Conservation (phyloP, 2,888 invertebrate species). For the Coenonympha glycerion region DNA sequence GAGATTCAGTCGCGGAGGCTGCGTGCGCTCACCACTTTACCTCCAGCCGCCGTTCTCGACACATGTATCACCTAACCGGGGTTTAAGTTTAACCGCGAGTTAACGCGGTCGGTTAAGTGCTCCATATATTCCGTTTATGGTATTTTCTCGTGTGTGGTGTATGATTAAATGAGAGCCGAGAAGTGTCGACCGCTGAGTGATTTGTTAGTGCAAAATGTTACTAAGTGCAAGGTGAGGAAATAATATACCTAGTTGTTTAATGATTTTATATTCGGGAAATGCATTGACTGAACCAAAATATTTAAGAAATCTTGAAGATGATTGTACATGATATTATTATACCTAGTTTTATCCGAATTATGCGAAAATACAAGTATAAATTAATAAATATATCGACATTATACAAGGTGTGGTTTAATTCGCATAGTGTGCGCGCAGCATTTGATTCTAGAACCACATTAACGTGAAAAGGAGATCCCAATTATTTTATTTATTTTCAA, state of each 20-base stretch:
- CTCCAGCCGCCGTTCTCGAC: slow-evolving; percentile 43
- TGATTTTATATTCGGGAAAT: too few species aligned
- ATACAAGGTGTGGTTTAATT: too few species aligned
- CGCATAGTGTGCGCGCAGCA: too few species aligned
- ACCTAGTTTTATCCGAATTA: too few species aligned
- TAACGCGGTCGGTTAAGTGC: slow-evolving; percentile 15
- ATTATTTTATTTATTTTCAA: too few species aligned
- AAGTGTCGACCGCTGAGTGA: slow-evolving; percentile 37
- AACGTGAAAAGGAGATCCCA: too few species aligned
- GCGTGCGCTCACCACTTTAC: slow-evolving; percentile 49
- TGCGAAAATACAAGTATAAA: too few species aligned
- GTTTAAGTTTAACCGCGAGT: slow-evolving; percentile 7
- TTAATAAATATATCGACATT: not conserved
- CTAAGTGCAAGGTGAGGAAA: slow-evolving; percentile 59
- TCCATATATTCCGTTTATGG: slow-evolving; percentile 13
- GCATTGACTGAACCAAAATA: too few species aligned
- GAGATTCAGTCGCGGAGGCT: slow-evolving; percentile 54
- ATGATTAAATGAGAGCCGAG: slow-evolving; percentile 33
- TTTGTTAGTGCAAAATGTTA: slow-evolving; percentile 58
- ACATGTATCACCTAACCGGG: slow-evolving; percentile 38
- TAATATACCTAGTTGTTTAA: slow-evolving; percentile 4
- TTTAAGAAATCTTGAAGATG: too few species aligned
- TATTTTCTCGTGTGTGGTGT: slow-evolving; percentile 30
- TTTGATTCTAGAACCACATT: too few species aligned
- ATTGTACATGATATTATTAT: too few species aligned